These are phyloP conservation scores for Pimpla rufipes DNA, from an alignment of 2,888 invertebrate genomes.

Conservation along the genomic window DNA sequence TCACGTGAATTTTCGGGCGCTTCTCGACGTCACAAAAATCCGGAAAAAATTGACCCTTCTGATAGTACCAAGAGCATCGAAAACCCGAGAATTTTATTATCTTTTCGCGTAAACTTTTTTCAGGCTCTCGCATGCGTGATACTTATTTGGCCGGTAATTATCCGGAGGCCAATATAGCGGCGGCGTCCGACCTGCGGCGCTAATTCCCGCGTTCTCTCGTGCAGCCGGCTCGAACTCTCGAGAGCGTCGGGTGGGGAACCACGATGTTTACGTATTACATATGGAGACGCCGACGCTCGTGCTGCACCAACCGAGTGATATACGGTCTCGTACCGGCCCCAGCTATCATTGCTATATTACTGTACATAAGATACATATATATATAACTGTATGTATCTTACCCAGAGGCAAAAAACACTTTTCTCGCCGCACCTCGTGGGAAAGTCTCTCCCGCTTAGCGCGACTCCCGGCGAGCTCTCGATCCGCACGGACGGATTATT, in stretches of 20 bases:
- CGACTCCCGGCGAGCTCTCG: constrained; percentile 45
- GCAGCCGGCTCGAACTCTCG: constrained; percentile 32
- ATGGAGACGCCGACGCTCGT: constrained; percentile 19
- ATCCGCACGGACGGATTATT: constrained; percentile 36
- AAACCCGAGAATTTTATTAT: no score
- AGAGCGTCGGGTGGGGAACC: constrained; percentile 17
- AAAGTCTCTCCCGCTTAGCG: constrained; percentile 43
- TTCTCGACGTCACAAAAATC: no score
- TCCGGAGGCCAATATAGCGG: not conserved
- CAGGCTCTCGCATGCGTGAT: no score
- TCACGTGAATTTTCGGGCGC: not conserved
- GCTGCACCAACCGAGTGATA: not conserved
- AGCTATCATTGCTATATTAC: not conserved
- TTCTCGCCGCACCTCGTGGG: constrained; percentile 55
- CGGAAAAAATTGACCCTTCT: no score
- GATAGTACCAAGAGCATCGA: no score
- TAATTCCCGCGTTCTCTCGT: constrained; percentile 28
- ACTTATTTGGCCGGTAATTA: not conserved
- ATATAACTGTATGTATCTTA: no score
- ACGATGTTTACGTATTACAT: constrained; percentile 19
- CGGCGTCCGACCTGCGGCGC: not conserved
- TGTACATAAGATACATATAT: no score
- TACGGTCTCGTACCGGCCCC: not conserved
- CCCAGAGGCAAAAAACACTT: constrained; percentile 26
- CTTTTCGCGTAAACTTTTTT: no score